These are phyloP conservation scores for Pachliopta kotzebuea DNA, from an alignment of 2,888 invertebrate species.

Conservation along the genomic window DNA sequence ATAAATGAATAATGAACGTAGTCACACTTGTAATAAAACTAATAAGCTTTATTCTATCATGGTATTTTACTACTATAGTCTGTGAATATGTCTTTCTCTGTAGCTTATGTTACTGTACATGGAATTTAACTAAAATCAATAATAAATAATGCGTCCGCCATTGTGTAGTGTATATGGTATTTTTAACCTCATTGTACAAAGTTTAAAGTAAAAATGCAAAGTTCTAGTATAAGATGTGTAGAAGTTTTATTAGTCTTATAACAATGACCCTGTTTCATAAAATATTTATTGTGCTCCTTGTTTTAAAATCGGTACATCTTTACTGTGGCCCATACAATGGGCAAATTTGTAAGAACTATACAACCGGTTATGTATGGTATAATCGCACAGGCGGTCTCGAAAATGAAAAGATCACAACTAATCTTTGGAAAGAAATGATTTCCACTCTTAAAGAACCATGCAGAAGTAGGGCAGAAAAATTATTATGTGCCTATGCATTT, in stretches of 20 bases:
- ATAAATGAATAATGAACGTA: not conserved
- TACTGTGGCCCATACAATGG: conserved; percentile 95
- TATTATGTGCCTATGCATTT: conserved; percentile 95
- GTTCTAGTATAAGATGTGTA: conserved; percentile 49
- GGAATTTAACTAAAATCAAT: conserved; percentile 64
- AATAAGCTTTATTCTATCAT: not conserved
- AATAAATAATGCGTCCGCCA: conserved; percentile 71
- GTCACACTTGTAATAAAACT: not conserved
- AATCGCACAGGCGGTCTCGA: conserved; percentile 87
- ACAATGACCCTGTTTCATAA: conserved; percentile 60
- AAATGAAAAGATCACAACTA: conserved; percentile 91
- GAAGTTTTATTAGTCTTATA: conserved; percentile 52
- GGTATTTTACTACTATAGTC: not conserved
- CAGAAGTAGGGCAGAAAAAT: conserved; percentile 92
- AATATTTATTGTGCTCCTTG: conserved; percentile 60
- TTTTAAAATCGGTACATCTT: conserved; percentile 78
- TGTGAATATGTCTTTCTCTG: conserved; percentile 19
- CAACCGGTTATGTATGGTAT: conserved; percentile 88
- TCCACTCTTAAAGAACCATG: conserved; percentile 90
- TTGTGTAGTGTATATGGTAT: conserved; percentile 58
- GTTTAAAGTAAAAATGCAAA: conserved; percentile 61
- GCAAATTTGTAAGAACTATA: conserved; percentile 87
- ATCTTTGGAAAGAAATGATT: conserved; percentile 93
- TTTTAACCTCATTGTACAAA: conserved; percentile 47
- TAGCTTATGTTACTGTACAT: conserved; percentile 27